Percentiles rank a stretch among this genome's conserved stretches.
Evolutionary conservation across 2,797 vertebrate genomes (phyloP).

Genomic region (Streptopelia turtur): DNA sequence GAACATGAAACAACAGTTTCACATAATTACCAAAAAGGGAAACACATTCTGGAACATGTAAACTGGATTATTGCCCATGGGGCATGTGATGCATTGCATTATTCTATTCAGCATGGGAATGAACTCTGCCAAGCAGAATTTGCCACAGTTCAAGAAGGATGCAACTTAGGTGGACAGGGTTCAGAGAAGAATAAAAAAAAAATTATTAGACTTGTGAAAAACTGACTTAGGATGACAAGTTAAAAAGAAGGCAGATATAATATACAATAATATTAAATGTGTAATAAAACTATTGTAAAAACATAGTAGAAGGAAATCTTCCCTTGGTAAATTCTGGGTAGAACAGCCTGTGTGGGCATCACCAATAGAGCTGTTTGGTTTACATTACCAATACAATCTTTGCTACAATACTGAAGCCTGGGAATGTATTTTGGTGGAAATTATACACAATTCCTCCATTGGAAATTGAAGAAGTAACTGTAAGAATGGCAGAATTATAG

Average conservation of each 20-base stretch:
- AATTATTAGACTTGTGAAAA: not conserved
- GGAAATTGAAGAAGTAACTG: not conserved
- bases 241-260: not conserved
- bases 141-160: not conserved
- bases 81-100: not conserved
- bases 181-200: not conserved
- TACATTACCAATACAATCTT: not conserved
- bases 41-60: not conserved
- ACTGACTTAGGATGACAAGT: not conserved
- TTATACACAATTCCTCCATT: not conserved
- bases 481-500: not conserved
- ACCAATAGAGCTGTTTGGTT: not conserved
- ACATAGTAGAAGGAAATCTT: not conserved
- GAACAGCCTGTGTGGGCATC: not conserved
- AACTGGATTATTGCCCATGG: not conserved
- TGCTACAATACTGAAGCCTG: not conserved
- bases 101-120: not conserved
- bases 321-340: not conserved
- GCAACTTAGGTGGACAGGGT: accelerated
- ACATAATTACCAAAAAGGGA: not conserved
- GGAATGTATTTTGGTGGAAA: not conserved
- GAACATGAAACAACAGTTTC: not conserved
- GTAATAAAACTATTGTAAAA: not conserved
- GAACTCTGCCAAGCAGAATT: not conserved
- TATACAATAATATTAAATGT: not conserved